Conservation (phyloP, 2,888 invertebrate genomes). For the Heliconius ismenius region DNA sequence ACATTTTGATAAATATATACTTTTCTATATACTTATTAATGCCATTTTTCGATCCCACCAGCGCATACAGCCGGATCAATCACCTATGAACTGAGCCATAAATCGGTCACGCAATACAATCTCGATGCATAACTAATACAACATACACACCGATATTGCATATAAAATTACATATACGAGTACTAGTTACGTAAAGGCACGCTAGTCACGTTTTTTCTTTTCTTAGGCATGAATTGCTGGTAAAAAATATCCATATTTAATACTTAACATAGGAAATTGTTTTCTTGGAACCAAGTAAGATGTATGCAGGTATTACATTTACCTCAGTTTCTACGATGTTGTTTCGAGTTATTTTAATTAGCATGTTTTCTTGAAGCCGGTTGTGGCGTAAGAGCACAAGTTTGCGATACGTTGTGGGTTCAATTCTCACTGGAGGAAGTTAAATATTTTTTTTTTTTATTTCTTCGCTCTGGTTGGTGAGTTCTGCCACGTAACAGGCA, state of each 20-base stretch:
- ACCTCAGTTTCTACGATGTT: slow-evolving; percentile 12
- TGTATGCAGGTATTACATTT: slow-evolving; percentile 22
- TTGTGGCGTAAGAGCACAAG: no score
- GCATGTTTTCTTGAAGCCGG: no score
- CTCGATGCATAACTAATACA: slow-evolving; percentile 51
- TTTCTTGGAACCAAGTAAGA: slow-evolving; percentile 32
- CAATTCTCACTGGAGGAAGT: no score
- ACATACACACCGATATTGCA: slow-evolving; percentile 38
- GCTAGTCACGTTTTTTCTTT: slow-evolving; percentile 40
- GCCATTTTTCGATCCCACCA: slow-evolving; percentile 38
- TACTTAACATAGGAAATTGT: slow-evolving; percentile 32
- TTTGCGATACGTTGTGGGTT: no score
- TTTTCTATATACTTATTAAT: neutral
- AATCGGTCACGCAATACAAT: slow-evolving; percentile 60
- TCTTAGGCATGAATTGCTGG: slow-evolving; percentile 38
- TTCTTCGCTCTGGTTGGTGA: no score
- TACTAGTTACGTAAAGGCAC: slow-evolving; percentile 38
- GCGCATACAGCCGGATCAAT: slow-evolving; percentile 56
- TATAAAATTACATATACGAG: slow-evolving; percentile 39
- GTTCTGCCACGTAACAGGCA: no score
- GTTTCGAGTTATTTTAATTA: neutral
- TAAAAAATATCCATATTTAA: slow-evolving; percentile 34
- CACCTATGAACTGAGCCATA: slow-evolving; percentile 62
- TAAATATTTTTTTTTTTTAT: no score
- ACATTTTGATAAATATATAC: neutral